Evolutionary conservation across 2,113 vertebrate genomes (phyloP).

Genomic region (Pristiophorus japonicus): DNA sequence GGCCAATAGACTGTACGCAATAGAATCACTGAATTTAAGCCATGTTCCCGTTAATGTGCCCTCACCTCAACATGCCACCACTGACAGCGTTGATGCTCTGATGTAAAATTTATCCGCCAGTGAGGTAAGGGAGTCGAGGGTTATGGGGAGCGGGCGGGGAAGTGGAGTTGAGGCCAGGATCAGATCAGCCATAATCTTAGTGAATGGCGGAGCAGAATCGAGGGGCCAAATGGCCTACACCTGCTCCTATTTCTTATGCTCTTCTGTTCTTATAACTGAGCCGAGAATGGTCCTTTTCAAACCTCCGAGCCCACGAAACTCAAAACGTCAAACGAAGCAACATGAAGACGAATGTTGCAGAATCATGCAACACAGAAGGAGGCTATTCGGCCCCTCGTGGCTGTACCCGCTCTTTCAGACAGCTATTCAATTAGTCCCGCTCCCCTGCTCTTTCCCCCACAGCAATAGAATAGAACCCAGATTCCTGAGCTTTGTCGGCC

Average conservation of each 20-base stretch:
- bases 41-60: background rate
- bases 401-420: background rate
- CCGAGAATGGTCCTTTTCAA: background rate
- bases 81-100: background rate
- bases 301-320: background rate
- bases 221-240: no score
- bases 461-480: background rate
- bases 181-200: no score
- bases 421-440: background rate
- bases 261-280: no score
- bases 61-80: background rate
- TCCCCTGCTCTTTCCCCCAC: background rate
- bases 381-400: no score
- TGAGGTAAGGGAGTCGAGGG: no score
- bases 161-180: no score
- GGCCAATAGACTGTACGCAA: background rate
- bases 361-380: background rate
- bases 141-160: no score
- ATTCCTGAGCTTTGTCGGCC: background rate
- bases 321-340: background rate
- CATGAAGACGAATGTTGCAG: background rate
- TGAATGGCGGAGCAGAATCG: no score
- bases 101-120: background rate
- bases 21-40: background rate
- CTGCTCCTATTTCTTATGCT: no score